Evolutionary conservation across 2,113 vertebrate species (phyloP).

Genomic region (Oncorhynchus tshawytscha): DNA sequence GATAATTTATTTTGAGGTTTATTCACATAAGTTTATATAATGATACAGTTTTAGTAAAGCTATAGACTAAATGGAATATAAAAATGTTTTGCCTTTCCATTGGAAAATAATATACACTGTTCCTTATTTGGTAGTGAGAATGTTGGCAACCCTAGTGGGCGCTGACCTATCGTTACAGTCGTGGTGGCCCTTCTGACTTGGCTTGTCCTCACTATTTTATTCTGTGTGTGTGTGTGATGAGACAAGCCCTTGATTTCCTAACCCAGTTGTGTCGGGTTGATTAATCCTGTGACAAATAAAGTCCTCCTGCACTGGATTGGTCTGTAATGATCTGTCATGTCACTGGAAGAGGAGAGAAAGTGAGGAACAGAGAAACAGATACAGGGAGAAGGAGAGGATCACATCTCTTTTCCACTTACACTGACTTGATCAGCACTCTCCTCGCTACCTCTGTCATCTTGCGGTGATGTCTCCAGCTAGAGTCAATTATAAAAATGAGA

Average conservation of each 20-base stretch:
- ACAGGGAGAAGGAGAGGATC: background rate
- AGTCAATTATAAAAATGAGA: too few relatives aligned
- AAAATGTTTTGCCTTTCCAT: too few relatives aligned
- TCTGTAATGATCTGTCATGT: slow-evolving; percentile 67
- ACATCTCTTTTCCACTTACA: slow-evolving; percentile 52
- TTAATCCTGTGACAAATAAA: slow-evolving; percentile 63
- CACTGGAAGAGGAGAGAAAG: slow-evolving; percentile 21
- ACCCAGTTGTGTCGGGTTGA: slow-evolving; percentile 68
- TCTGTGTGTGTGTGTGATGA: background rate
- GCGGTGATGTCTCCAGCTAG: too few relatives aligned
- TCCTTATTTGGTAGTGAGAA: too few relatives aligned
- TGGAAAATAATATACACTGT: too few relatives aligned
- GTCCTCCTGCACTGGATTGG: slow-evolving; percentile 51
- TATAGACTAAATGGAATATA: too few relatives aligned
- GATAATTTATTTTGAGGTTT: too few relatives aligned
- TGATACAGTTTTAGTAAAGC: too few relatives aligned
- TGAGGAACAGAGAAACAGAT: background rate
- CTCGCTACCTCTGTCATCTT: too few relatives aligned
- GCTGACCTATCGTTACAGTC: background rate
- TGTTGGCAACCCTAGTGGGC: too few relatives aligned
- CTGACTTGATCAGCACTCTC: slow-evolving; percentile 70
- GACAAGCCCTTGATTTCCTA: slow-evolving; percentile 37
- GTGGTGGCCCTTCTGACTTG: background rate
- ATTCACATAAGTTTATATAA: too few relatives aligned
- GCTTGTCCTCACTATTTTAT: background rate